Conservation (phyloP, 2,888 invertebrate genomes). For the Nemurella pictetii region DNA sequence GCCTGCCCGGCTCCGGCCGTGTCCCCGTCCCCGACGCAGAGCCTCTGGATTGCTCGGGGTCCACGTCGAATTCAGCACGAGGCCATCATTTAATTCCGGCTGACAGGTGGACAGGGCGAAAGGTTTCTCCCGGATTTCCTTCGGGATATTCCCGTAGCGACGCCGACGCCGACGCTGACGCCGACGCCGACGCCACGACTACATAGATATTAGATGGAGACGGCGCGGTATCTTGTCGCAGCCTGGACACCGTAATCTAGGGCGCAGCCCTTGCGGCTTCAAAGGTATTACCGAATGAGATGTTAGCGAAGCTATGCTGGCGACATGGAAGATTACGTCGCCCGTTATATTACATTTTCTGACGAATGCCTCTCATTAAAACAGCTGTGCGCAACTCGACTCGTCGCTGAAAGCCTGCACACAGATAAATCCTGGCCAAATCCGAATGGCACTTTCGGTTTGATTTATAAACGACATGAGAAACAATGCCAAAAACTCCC, state of each 20-base stretch:
- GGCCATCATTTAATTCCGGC: slow-evolving; percentile 42
- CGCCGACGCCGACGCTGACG: neutral
- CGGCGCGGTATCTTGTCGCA: slow-evolving; percentile 1
- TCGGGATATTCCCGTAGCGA: slow-evolving; percentile 34
- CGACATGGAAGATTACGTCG: neutral
- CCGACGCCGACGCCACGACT: neutral
- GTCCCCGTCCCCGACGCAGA: neutral
- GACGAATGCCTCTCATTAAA: neutral
- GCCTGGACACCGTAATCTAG: slow-evolving; percentile 20
- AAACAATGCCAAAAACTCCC: neutral
- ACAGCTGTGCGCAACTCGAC: neutral
- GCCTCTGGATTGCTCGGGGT: neutral
- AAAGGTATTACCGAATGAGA: slow-evolving; percentile 18
- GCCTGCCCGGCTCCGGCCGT: neutral
- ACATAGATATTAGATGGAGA: slow-evolving; percentile 21
- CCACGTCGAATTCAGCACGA: slow-evolving; percentile 11
- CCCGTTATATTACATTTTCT: neutral
- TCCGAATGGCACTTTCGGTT: neutral
- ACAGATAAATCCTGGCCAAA: neutral
- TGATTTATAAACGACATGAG: neutral
- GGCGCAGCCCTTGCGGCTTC: slow-evolving; percentile 18
- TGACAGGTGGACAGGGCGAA: slow-evolving; percentile 41
- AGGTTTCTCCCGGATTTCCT: slow-evolving; percentile 41
- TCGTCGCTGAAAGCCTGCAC: neutral
- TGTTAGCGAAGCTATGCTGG: neutral